Evolutionary conservation across 2,113 vertebrate species (phyloP), one percentile per base, ranked within the genome.

Genomic region (Mola mola): DNA sequence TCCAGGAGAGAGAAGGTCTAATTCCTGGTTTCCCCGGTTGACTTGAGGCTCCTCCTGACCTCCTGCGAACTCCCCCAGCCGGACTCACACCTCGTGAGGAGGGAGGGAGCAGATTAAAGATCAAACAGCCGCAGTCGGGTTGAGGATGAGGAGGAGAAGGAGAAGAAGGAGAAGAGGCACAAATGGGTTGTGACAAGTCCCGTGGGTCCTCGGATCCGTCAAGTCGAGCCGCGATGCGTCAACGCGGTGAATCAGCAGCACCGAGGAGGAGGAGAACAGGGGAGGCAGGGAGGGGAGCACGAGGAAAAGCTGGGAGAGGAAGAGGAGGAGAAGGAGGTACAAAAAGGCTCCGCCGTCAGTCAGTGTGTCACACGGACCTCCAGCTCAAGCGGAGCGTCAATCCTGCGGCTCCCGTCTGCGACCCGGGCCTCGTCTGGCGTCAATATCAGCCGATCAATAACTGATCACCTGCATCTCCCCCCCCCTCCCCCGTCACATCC

Each of bases 341-440:
- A 92, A 88, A 90, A 89, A 88, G 72, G 72, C 84, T 84, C 67
- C 82, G 77, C 86, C 78, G 86, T 90, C 86, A 79, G 56, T 87
- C 87, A 81, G 79, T 84, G 87, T 85, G 78, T 89, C 90, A 90
- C 61, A 82, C 60, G 76, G 84, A 87, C 79, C 87, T 78, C 85
- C 83, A 67, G 77, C 66, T 77, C 83, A 87, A 78, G 62, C 59
- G 69, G 72, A 66, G 36, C 80, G 71, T 86, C 82, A 85, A 77
- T 49, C 68, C 55, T 17, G 2, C 22, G 26, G 68, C 59, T 42
- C 75, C 55, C 37, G 34, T 12, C 5, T 5, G 6, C n/a, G 2
- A 49, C 34, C 51, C 22, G 26, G 68, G 60, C 44, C 75, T 51
- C 37, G 34, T 12, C 5, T 5, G 6, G 5, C 4, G n/a, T n/a